These are phyloP conservation scores for Fistularia commersonii DNA, from an alignment of 2,797 vertebrate genomes.

Conservation along the genomic window DNA sequence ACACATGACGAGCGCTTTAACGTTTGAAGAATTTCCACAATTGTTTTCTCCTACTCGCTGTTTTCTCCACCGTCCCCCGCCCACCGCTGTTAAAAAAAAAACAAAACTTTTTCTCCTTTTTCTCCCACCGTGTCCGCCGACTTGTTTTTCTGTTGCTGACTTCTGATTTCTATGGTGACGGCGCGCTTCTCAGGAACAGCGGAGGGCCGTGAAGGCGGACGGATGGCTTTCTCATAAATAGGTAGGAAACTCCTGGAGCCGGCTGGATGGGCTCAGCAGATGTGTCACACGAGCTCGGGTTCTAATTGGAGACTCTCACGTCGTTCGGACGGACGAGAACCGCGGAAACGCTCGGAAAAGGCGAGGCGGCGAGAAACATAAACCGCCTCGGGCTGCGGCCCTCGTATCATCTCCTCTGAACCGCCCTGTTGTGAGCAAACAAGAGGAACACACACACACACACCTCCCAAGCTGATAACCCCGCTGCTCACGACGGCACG, in stretches of 20 bases:
- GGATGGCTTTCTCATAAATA: conserved; percentile 80
- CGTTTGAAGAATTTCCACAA: conserved; percentile 66
- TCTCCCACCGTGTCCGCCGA: conserved; percentile 55
- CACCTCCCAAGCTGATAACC: conserved; percentile 24
- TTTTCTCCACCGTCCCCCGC: conserved; percentile 34
- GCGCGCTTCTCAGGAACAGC: conserved; percentile 74
- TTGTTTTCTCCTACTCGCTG: conserved; percentile 58
- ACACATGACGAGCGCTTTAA: too few relatives aligned
- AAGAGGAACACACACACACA: conserved; percentile 18
- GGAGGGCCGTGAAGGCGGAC: conserved; percentile 74
- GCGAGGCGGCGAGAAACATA: too few relatives aligned
- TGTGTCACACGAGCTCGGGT: conserved; percentile 66
- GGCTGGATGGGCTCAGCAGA: conserved; percentile 75
- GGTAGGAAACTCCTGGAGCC: conserved; percentile 76
- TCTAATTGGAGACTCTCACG: conserved; percentile 67
- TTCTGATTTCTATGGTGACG: conserved; percentile 80
- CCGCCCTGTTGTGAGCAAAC: too few relatives aligned
- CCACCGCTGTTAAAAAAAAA: conserved; percentile 31
- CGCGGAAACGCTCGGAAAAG: neutral
- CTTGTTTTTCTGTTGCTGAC: conserved; percentile 77
- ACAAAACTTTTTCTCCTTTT: too few relatives aligned
- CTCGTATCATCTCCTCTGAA: too few relatives aligned
- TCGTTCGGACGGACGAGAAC: conserved; percentile 37
- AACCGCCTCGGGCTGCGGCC: too few relatives aligned
- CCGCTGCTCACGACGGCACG: too few relatives aligned